phyloP scores from a whole-genome alignment of 2,888 invertebrate species.

The Dolichopus griseipennis region DNA sequence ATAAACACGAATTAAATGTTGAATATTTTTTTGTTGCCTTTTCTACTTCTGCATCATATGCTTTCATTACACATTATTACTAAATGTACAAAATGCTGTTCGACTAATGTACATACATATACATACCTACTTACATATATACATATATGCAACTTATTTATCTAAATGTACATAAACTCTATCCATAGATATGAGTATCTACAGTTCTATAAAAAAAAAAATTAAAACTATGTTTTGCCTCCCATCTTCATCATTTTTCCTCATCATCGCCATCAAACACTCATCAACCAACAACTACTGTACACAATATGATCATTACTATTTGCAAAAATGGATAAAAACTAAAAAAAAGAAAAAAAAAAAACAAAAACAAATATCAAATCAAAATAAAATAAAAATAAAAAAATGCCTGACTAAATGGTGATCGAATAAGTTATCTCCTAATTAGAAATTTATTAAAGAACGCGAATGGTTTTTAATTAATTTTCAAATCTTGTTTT shows the following conservation, averaged over 20 bases:
- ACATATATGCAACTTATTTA: no score
- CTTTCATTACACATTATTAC: no score
- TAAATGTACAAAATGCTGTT: no score
- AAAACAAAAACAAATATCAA: no score
- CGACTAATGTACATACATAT: no score
- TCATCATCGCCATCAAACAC: background rate
- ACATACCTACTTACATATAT: no score
- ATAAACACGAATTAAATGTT: slow-evolving; percentile 5
- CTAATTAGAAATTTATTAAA: slow-evolving; percentile 31
- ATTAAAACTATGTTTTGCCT: background rate
- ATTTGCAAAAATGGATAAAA: background rate
- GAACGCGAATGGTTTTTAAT: slow-evolving; percentile 27
- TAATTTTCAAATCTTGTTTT: slow-evolving; percentile 21
- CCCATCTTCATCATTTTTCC: background rate
- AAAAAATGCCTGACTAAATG: slow-evolving; percentile 1
- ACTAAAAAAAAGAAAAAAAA: no score
- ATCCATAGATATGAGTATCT: background rate
- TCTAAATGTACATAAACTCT: background rate
- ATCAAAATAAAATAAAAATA: no score
- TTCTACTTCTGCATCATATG: background rate
- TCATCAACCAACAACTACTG: background rate
- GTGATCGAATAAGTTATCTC: slow-evolving; percentile 25
- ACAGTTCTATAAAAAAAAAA: background rate
- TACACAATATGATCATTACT: no score
- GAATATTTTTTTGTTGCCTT: background rate